These are phyloP conservation scores for Saturnia japonica DNA, from an alignment of 2,888 invertebrate species.

Conservation along the genomic window DNA sequence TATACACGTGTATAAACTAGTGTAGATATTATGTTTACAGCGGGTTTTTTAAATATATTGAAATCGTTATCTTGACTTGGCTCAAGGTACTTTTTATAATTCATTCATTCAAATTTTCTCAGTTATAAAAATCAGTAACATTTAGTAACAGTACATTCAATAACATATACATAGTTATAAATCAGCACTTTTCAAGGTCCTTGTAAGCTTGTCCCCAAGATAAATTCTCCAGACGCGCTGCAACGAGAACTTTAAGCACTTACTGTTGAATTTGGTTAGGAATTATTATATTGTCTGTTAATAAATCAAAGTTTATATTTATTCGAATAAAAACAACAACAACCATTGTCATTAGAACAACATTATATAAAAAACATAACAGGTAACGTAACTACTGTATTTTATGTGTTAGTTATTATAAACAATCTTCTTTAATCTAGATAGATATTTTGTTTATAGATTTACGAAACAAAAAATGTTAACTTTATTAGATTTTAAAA, in stretches of 20 bases:
- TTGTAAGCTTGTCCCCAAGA: not conserved
- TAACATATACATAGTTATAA: not conserved
- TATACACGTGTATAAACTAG: not conserved
- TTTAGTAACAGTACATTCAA: no score
- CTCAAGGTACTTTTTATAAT: not conserved
- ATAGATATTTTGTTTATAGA: not conserved
- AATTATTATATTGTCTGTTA: not conserved
- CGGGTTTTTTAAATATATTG: not conserved
- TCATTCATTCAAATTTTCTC: not conserved
- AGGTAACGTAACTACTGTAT: not conserved
- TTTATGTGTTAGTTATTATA: not conserved
- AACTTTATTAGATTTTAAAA: not conserved
- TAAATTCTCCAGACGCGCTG: not conserved
- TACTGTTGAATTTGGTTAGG: no score
- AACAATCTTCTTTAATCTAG: not conserved
- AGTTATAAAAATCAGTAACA: not conserved
- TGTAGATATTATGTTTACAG: not conserved
- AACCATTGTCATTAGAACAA: not conserved
- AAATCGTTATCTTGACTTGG: not conserved
- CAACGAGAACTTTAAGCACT: not conserved
- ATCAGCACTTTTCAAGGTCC: not conserved
- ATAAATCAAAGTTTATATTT: not conserved
- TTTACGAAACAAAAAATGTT: not conserved
- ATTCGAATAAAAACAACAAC: not conserved
- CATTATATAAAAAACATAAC: not conserved